These are phyloP conservation scores for Eulithis prunata DNA, from an alignment of 2,888 invertebrate species.

Conservation along the genomic window DNA sequence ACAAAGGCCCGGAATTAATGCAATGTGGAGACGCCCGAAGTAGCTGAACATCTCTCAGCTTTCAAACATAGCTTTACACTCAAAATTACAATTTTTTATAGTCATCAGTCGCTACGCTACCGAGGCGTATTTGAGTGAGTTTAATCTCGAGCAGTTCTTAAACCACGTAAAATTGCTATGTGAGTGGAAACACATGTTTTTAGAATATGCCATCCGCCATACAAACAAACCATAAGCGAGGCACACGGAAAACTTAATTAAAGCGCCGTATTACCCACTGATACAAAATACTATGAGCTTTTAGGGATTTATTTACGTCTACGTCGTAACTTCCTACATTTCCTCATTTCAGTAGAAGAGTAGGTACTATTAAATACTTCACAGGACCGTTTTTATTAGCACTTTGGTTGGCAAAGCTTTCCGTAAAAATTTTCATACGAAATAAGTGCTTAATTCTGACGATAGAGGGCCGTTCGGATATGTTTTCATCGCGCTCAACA, in stretches of 20 bases:
- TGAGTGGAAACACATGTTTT: neutral
- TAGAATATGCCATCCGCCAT: neutral
- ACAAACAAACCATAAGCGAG: too few species aligned
- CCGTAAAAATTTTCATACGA: neutral
- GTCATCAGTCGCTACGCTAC: neutral
- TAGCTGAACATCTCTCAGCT: neutral
- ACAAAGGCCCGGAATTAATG: slow-evolving; percentile 24
- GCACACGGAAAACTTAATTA: too few species aligned
- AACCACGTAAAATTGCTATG: neutral
- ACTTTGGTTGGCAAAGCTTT: neutral
- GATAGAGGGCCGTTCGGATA: neutral
- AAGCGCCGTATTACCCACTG: neutral
- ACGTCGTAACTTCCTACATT: neutral
- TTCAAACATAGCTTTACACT: slow-evolving; percentile 2
- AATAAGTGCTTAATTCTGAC: neutral
- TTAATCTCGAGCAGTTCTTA: neutral
- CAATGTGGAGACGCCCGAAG: slow-evolving; percentile 17
- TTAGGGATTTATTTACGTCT: neutral
- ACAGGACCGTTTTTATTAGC: neutral
- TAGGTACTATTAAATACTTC: neutral
- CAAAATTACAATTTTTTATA: neutral
- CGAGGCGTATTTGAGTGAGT: neutral
- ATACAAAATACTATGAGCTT: neutral
- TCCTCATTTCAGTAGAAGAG: neutral
- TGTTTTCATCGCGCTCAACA: too few species aligned